These are phyloP conservation scores for Pyrgilauda ruficollis DNA, from an alignment of 2,113 vertebrate genomes.

Conservation along the genomic window DNA sequence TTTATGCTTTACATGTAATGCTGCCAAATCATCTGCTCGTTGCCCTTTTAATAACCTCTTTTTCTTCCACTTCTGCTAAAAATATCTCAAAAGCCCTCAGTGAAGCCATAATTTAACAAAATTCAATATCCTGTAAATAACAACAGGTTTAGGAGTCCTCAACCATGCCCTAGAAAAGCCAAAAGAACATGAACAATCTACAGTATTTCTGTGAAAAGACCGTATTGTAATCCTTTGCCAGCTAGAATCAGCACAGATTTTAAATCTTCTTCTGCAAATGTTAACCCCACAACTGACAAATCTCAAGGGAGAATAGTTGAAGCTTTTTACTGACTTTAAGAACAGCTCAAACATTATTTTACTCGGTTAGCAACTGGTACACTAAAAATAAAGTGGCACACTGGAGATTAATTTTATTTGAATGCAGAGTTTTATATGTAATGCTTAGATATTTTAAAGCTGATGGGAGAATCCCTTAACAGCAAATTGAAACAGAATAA, in stretches of 20 bases:
- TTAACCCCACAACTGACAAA: not conserved
- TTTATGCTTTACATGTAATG: not conserved
- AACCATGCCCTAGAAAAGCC: not conserved
- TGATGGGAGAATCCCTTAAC: not conserved
- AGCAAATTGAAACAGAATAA: not conserved
- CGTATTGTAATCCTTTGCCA: not conserved
- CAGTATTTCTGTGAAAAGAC: slow-evolving; percentile 1
- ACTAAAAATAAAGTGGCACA: not conserved
- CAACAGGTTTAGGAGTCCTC: not conserved
- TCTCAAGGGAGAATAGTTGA: not conserved
- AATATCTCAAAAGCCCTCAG: not conserved
- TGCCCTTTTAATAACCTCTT: slow-evolving; percentile 23
- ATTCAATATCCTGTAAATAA: slow-evolving; percentile 19
- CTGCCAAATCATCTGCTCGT: not conserved
- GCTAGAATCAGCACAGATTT: not conserved
- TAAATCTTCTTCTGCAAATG: slow-evolving; percentile 1
- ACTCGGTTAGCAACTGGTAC: not conserved
- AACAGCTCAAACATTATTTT: not conserved
- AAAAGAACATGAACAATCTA: slow-evolving; percentile 1
- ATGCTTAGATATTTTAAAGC: not conserved
- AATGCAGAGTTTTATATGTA: not conserved
- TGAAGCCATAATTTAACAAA: slow-evolving; percentile 18
- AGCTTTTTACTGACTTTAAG: not conserved
- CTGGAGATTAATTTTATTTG: not conserved
- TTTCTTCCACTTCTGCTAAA: slow-evolving; percentile 30